Base-by-base conservation (phyloP, 2,888 invertebrate species). In the Serripes groenlandicus region DNA sequence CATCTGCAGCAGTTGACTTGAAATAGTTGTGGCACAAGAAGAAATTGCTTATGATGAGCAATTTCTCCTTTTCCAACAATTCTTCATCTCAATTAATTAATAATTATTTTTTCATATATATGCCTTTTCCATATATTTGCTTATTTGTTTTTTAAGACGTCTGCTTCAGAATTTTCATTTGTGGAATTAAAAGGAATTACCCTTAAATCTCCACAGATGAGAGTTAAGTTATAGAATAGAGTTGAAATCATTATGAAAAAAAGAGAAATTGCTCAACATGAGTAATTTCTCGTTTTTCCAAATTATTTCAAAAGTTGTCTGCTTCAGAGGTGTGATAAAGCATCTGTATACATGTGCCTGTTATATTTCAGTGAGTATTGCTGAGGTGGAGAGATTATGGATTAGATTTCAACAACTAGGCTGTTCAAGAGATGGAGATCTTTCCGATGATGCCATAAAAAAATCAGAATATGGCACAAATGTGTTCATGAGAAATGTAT, bases 361-460 rank as follows among this genome's bases (percentile, higher is more conserved):
- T 77, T 42, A 18, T 52, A 54, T 77, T 75, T 18, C 86, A 94
- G 93, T 94, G 86, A 92, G 93, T 78, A 91, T 94, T 68, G 93
- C 94, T 3, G 94, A 94, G 84, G 94, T 94, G n/a, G 94, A 94
- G 85, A 85, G 94, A 28, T 87, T 94, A 76, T 94, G 94, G 94
- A 72, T 90, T 62, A 83, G 94, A 32, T 94, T 94, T 81, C 92
- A 93, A 79, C 94, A 94, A 83, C 87, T 94, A 35, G 94, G 94
- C 2, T 92, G 92, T 86, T 89, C 91, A 49, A 75, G 83, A 15
- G 90, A 93, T 86, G 94, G 94, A n/a, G 83, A 92, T 3, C 85
- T 94, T 0, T 88, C 90, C 4, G 90, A 88, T 32, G 89, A 88
- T 3, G 74, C 78, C 7, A 82, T 92, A 11, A 77, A 71, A 35